Evolutionary conservation across 2,113 vertebrate genomes (phyloP).

Genomic region (Paraplagusia blochii): DNA sequence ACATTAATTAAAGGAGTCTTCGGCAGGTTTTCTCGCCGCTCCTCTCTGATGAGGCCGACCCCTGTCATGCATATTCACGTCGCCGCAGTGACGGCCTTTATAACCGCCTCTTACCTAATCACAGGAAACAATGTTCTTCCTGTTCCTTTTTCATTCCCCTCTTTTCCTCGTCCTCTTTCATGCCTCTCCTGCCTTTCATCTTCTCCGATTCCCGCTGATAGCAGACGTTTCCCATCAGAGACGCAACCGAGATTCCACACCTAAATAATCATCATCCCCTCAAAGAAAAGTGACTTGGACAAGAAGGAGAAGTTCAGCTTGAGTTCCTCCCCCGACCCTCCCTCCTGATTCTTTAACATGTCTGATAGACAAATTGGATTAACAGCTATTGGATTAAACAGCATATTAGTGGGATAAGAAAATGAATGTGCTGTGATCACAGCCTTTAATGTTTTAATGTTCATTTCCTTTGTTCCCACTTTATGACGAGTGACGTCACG

Average conservation of each 20-base stretch:
- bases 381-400: slow-evolving; percentile 98
- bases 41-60: slow-evolving; percentile 87
- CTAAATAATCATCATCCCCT: slow-evolving; percentile 78
- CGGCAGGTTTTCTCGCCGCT: slow-evolving; percentile 62
- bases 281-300: slow-evolving; percentile 90
- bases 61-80: slow-evolving; percentile 98
- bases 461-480: background rate
- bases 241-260: slow-evolving; percentile 66
- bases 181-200: slow-evolving; percentile 64
- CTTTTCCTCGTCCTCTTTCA: slow-evolving; percentile 75
- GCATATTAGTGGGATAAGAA: slow-evolving; percentile 89
- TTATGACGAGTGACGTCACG: background rate
- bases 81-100: slow-evolving; percentile 88
- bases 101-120: slow-evolving; percentile 99
- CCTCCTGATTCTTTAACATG: slow-evolving; percentile 78
- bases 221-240: slow-evolving; percentile 68
- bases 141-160: slow-evolving; percentile 77
- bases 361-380: slow-evolving; percentile 99
- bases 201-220: slow-evolving; percentile 83
- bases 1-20: slow-evolving; percentile 99
- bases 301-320: slow-evolving; percentile 80
- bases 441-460: slow-evolving; percentile 72
- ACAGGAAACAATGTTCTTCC: slow-evolving; percentile 97
- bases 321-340: slow-evolving; percentile 17
- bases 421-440: slow-evolving; percentile 91